Conservation (phyloP, 2,888 invertebrate genomes). For the Trachelus tabidus region DNA sequence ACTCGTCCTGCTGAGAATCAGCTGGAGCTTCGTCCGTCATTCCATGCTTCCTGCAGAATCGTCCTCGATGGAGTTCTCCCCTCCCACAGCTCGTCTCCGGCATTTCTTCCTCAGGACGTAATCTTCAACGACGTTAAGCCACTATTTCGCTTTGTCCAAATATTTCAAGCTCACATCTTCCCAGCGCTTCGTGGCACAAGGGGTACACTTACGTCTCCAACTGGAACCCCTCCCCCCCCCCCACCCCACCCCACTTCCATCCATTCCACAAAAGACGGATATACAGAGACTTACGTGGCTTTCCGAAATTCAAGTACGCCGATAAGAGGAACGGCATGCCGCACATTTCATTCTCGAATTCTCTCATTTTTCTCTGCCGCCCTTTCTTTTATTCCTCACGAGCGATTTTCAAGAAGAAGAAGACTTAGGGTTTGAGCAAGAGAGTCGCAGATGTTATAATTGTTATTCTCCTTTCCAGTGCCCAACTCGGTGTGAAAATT, state of each 20-base stretch:
- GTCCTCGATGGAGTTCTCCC: too few species aligned
- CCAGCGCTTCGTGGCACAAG: neutral
- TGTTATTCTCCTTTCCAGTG: too few species aligned
- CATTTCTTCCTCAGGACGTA: constrained; percentile 21
- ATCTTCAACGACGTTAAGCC: constrained; percentile 25
- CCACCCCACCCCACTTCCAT: neutral
- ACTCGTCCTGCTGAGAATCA: too few species aligned
- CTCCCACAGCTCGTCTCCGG: too few species aligned
- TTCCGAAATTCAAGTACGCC: neutral
- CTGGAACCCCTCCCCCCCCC: neutral
- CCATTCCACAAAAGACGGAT: neutral
- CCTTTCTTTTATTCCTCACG: too few species aligned
- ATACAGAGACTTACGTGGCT: neutral
- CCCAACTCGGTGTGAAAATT: too few species aligned
- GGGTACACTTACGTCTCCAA: neutral
- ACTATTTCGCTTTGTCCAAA: constrained; percentile 22
- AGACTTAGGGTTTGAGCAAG: too few species aligned
- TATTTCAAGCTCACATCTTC: constrained; percentile 10
- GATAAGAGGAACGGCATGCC: neutral
- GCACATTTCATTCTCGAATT: neutral
- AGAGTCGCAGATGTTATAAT: too few species aligned
- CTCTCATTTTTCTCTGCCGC: too few species aligned
- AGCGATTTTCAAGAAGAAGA: too few species aligned
- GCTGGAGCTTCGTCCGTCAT: neutral
- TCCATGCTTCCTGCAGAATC: constrained; percentile 23